These are phyloP conservation scores for Synanceia verrucosa DNA, from an alignment of 2,797 vertebrate genomes.

Conservation along the genomic window DNA sequence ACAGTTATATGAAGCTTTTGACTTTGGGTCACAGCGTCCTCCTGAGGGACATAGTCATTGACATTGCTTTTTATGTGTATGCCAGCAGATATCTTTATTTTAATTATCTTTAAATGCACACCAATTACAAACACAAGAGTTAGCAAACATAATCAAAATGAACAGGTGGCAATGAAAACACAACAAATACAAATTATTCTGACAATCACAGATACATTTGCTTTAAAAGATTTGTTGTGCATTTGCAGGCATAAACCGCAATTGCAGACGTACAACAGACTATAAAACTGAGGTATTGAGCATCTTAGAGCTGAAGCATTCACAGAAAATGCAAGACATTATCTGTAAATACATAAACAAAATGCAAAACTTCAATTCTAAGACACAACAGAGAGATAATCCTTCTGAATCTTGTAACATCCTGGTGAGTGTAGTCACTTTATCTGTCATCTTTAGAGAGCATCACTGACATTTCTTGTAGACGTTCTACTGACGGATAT, in stretches of 20 bases:
- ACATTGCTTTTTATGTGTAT: slow-evolving; percentile 18
- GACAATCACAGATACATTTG: background rate
- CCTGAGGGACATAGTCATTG: slow-evolving; percentile 13
- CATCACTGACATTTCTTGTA: background rate
- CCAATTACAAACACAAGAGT: background rate
- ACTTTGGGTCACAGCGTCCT: slow-evolving; percentile 50
- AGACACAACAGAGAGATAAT: background rate
- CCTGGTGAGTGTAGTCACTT: background rate
- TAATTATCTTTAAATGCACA: background rate
- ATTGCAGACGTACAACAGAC: background rate
- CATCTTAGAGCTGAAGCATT: background rate
- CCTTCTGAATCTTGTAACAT: background rate
- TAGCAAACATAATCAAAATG: no score
- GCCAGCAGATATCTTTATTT: background rate
- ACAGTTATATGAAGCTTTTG: slow-evolving; percentile 26
- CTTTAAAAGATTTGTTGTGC: background rate
- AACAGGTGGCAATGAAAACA: slow-evolving; percentile 4
- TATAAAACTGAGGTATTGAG: background rate
- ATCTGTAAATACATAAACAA: background rate
- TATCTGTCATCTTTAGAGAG: background rate
- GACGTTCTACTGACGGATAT: background rate
- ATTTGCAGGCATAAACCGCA: background rate
- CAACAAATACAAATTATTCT: background rate
- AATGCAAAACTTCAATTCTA: background rate
- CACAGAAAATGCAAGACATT: background rate